phyloP scores from a whole-genome alignment of 2,797 vertebrate genomes.

The Molossus alvarezi region DNA sequence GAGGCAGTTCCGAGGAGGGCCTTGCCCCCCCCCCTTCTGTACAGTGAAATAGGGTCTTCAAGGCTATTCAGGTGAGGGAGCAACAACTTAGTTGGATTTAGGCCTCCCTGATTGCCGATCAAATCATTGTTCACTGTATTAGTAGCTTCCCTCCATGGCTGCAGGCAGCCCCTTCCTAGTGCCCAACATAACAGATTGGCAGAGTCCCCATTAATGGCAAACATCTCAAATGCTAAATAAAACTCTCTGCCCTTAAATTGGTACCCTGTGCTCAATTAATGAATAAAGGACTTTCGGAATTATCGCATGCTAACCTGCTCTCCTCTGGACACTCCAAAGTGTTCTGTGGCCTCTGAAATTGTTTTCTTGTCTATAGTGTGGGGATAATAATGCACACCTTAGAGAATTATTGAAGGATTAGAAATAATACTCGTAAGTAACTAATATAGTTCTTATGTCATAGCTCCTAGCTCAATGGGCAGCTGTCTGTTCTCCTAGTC shows the following conservation, averaged over 20 bases:
- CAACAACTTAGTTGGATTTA: not conserved
- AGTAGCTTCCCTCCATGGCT: not conserved
- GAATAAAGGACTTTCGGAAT: not conserved
- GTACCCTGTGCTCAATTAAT: not conserved
- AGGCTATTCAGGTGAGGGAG: not conserved
- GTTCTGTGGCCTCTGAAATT: slow-evolving; percentile 15
- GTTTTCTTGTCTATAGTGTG: not conserved
- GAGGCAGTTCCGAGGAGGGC: not conserved
- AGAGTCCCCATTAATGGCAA: not conserved
- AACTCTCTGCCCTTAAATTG: not conserved
- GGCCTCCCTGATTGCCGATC: not conserved
- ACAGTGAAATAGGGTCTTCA: not conserved
- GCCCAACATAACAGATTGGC: not conserved
- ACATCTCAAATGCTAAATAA: not conserved
- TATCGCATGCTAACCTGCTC: not conserved
- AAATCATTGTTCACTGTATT: not conserved
- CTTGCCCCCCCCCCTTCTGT: not conserved
- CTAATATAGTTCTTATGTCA: not conserved
- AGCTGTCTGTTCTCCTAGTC: not conserved
- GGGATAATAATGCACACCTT: not conserved
- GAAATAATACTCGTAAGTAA: not conserved
- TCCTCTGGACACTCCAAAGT: not conserved
- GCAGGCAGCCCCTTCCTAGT: not conserved
- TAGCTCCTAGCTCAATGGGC: not conserved
- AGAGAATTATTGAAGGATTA: slow-evolving; percentile 34